Evolutionary conservation across 2,888 invertebrate species (phyloP).

Genomic region (Liodrosophila aerea): DNA sequence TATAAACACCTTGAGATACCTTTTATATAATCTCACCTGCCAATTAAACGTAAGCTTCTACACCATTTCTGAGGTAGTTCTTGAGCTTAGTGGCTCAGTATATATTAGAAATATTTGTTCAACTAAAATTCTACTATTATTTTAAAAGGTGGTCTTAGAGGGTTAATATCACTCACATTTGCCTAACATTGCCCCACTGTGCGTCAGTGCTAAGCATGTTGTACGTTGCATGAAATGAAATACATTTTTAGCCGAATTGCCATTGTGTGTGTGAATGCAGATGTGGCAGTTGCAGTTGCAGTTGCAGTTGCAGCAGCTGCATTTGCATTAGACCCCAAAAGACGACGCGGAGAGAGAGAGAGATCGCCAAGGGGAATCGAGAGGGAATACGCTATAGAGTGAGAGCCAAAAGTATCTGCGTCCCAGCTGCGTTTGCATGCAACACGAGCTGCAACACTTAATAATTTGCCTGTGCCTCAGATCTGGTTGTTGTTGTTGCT

Average conservation of each 20-base stretch:
- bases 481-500: constrained; percentile 40
- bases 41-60: too few relatives aligned
- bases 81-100: too few relatives aligned
- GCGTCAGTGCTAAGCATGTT: constrained; percentile 31
- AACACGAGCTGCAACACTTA: constrained; percentile 72
- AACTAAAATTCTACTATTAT: not conserved
- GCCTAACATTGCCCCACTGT: constrained; percentile 25
- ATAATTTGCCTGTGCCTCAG: constrained; percentile 68
- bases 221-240: constrained; percentile 62
- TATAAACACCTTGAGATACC: too few relatives aligned
- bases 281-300: constrained; percentile 45
- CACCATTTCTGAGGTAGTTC: too few relatives aligned
- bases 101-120: not conserved
- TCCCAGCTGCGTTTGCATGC: constrained; percentile 66
- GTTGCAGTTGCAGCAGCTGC: too few relatives aligned
- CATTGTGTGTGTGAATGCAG: constrained; percentile 43
- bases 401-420: not conserved
- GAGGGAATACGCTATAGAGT: not conserved
- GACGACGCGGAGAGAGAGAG: constrained; percentile 1
- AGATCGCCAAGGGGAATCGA: not conserved
- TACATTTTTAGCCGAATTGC: constrained; percentile 69
- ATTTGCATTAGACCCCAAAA: constrained; percentile 47
- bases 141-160: too few relatives aligned
- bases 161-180: too few relatives aligned
- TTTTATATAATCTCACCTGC: too few relatives aligned